Conservation (phyloP, 2,888 invertebrate genomes). For the Lasioglossum oenotherae region DNA sequence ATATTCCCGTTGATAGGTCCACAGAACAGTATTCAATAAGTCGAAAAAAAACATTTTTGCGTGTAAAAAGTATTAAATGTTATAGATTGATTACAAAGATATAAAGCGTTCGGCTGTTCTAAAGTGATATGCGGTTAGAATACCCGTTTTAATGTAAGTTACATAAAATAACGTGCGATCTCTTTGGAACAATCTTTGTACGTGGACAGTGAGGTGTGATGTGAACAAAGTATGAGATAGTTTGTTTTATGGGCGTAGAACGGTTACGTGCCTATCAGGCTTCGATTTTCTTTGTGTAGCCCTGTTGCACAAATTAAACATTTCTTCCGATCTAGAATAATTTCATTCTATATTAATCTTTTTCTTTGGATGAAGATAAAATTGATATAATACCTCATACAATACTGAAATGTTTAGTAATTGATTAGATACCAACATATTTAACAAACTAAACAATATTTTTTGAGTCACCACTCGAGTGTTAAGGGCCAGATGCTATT, state of each 20-base stretch:
- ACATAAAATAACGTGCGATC: slow-evolving; percentile 9
- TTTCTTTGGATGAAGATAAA: too few species aligned
- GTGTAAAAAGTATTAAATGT: slow-evolving; percentile 46
- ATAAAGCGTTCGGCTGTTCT: slow-evolving; percentile 26
- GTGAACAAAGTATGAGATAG: slow-evolving; percentile 7
- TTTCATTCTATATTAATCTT: too few species aligned
- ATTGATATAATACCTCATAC: too few species aligned
- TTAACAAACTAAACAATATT: too few species aligned
- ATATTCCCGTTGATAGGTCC: slow-evolving; percentile 86
- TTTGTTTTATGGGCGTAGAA: not conserved
- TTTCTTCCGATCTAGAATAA: too few species aligned
- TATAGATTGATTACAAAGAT: slow-evolving; percentile 14
- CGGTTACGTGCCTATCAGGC: not conserved
- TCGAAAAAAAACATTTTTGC: slow-evolving; percentile 3
- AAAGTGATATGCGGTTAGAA: slow-evolving; percentile 20
- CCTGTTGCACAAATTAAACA: too few species aligned
- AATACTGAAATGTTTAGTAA: too few species aligned
- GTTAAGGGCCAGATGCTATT: not conserved
- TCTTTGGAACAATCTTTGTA: slow-evolving; percentile 10
- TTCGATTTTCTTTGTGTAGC: not conserved
- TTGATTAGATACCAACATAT: too few species aligned
- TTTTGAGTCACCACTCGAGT: too few species aligned
- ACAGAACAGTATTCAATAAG: slow-evolving; percentile 55
- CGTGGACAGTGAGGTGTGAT: not conserved
- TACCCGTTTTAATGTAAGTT: slow-evolving; percentile 26